A percentile compares a stretch with the other conserved stretches of the same genome.
Evolutionary conservation across 2,797 vertebrate species (phyloP).

Genomic region (Acomys russatus): DNA sequence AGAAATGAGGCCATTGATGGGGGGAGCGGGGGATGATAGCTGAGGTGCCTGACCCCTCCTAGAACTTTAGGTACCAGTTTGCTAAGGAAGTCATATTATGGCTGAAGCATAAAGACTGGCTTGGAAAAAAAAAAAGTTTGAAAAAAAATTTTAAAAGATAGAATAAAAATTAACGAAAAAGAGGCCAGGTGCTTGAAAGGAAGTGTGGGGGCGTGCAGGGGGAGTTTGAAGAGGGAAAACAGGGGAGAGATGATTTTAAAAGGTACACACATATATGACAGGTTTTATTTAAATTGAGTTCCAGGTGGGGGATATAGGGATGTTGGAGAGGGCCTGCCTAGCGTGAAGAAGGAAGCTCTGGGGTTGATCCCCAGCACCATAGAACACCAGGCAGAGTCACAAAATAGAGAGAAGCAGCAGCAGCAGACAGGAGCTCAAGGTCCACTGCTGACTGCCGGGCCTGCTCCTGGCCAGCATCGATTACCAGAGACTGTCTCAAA

Average conservation of each 20-base stretch:
- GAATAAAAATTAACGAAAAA: background rate
- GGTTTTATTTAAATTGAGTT: background rate
- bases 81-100: background rate
- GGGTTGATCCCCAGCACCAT: background rate
- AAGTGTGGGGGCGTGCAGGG: background rate
- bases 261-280: too few relatives aligned
- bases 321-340: background rate
- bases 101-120: background rate
- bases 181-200: background rate
- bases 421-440: background rate
- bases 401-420: background rate
- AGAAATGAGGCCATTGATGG: accelerated
- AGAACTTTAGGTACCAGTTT: background rate
- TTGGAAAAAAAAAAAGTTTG: background rate
- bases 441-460: background rate
- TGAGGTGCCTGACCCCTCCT: background rate
- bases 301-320: background rate
- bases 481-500: background rate
- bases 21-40: too few relatives aligned
- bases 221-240: background rate
- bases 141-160: background rate
- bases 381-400: background rate
- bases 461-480: background rate
- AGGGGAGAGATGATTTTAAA: too few relatives aligned
- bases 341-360: background rate